These are phyloP conservation scores for Sparidentex hasta DNA, from an alignment of 2,797 vertebrate species.

Conservation along the genomic window DNA sequence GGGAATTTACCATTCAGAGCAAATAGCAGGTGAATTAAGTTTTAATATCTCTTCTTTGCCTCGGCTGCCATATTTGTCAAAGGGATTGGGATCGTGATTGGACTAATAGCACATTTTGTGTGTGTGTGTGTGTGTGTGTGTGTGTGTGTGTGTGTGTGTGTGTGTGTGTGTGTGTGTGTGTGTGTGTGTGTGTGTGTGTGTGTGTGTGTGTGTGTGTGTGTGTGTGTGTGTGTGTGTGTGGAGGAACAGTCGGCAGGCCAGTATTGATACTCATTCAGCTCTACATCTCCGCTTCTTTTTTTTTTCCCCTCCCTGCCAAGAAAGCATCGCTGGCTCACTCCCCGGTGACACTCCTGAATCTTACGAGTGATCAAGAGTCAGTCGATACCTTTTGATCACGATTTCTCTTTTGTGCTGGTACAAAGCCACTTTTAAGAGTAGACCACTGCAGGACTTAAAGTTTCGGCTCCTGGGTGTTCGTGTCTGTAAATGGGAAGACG, in stretches of 20 bases:
- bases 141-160: too few species aligned
- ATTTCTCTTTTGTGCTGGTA: constrained; percentile 35
- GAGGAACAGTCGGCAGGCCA: not conserved
- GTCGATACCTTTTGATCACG: constrained; percentile 57
- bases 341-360: constrained; percentile 45
- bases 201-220: too few species aligned
- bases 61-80: constrained; percentile 52
- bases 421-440: constrained; percentile 36
- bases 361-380: constrained; percentile 41
- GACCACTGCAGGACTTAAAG: not conserved
- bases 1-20: constrained; percentile 49
- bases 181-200: too few species aligned
- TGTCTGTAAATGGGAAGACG: not conserved
- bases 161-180: too few species aligned
- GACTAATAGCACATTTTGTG: constrained; percentile 34
- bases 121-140: constrained; percentile 15
- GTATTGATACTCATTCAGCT: constrained; percentile 59
- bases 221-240: constrained; percentile 17
- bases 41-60: constrained; percentile 57
- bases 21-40: constrained; percentile 59
- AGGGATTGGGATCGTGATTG: constrained; percentile 26
- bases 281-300: constrained; percentile 49
- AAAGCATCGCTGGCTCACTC: constrained; percentile 49
- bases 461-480: constrained; percentile 13
- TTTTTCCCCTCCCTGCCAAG: constrained; percentile 43